Base-by-base conservation (phyloP, 2,888 invertebrate genomes). In the Thecocarcelia acutangulata region DNA sequence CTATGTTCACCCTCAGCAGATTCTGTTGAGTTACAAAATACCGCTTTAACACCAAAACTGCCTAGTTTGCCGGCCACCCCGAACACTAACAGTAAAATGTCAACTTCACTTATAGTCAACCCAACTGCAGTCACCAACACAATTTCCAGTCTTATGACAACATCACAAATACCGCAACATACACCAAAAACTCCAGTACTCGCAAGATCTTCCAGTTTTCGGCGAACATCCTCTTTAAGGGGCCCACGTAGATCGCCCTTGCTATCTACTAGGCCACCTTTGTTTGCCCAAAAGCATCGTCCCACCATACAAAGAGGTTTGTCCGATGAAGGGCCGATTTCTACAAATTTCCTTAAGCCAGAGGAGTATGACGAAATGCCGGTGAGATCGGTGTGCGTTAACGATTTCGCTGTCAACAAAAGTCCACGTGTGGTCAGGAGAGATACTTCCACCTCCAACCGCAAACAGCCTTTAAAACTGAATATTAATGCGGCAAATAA, bases 1-100 rank as follows among this genome's bases (percentile, higher is more conserved):
- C 93, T 96, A 42, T 93, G 96, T 91, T 94, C 94, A 64, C 93
- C 94, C 80, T 94, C 94, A 72, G 90, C 91, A 85, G 74, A 85
- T 73, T 90, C 90, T 61, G 64, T 72, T 24, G 52, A 77, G 64
- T 72, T 74, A 42, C 61, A 88, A 56, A 88, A 90, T 66, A 83
- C 83, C 52, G 75, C 83, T 1, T 72, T 76, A 24, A 77, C 81
- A 69, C 69, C 83, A 78, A 86, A 73, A 79, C 63, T 78, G 68
- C 82, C 73, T 52, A 74, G 68, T 74, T 59, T 82, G 21, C 80
- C 84, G 28, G 56, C 77, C 42, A 70, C 78, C 9, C 52, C 83
- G 2, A 63, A 68, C 13, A 66, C 48, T 28, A 52, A 69, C 24
- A 58, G 66, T 19, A 85, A 85, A 75, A 85, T 89, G 89, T 86